Conservation (phyloP, 2,113 vertebrate species). For the Piliocolobus tephrosceles region DNA sequence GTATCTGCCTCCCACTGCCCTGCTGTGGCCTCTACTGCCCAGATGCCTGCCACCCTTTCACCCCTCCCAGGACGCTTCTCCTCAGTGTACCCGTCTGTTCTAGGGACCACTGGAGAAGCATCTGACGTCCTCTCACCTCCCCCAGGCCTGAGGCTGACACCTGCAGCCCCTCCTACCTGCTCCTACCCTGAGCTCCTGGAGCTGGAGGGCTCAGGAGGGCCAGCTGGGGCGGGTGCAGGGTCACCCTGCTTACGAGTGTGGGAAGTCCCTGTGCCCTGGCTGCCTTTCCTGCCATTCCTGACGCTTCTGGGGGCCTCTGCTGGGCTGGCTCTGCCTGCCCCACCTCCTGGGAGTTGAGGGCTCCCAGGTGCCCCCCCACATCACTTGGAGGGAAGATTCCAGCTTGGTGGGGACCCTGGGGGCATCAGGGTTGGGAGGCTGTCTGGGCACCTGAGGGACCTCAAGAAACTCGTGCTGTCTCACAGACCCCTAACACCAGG, state of each 20-base stretch:
- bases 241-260: accelerated
- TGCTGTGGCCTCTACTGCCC: accelerated
- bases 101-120: neutral
- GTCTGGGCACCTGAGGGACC: neutral
- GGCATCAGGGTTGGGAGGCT: accelerated
- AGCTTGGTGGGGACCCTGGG: neutral
- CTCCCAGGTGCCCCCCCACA: too few species aligned
- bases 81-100: accelerated
- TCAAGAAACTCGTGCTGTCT: neutral
- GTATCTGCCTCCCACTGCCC: neutral
- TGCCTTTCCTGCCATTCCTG: neutral
- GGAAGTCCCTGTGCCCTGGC: neutral
- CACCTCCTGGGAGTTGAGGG: neutral
- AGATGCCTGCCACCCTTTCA: neutral
- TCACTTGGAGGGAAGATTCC: too few species aligned
- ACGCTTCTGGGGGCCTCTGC: neutral
- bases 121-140: accelerated
- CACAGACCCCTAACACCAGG: accelerated
- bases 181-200: neutral
- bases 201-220: neutral
- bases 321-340: neutral
- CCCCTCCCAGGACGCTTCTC: neutral
- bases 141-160: neutral
- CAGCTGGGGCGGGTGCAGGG: neutral
- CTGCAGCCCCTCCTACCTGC: too few species aligned